Conservation (phyloP, 2,113 vertebrate species). For the Engystomops pustulosus region DNA sequence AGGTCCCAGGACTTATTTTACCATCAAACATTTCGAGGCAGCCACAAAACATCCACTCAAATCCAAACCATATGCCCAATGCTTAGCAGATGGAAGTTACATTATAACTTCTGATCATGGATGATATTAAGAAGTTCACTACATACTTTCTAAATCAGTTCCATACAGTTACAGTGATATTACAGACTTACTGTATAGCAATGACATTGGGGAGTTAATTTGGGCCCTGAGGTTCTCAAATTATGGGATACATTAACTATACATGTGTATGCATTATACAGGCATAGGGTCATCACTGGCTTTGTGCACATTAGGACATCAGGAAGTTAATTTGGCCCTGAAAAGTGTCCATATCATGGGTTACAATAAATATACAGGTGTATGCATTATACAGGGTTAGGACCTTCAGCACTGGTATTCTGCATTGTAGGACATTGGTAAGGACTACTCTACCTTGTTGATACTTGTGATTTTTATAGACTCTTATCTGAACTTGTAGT, state of each 20-base stretch:
- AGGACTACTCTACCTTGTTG: too few relatives aligned
- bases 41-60: conserved; percentile 10
- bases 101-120: neutral
- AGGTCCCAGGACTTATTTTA: neutral
- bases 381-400: neutral
- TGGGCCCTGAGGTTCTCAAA: neutral
- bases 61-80: conserved; percentile 29
- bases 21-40: neutral
- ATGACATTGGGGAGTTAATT: neutral
- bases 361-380: neutral
- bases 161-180: neutral
- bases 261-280: neutral
- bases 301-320: too few relatives aligned
- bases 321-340: neutral
- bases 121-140: neutral
- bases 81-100: neutral
- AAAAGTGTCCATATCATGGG: neutral
- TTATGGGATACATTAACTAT: neutral
- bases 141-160: neutral
- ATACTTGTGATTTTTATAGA: too few relatives aligned
- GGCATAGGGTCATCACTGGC: neutral
- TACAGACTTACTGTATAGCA: neutral
- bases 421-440: too few relatives aligned
- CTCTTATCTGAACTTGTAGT: too few relatives aligned
- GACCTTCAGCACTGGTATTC: neutral